Base-by-base conservation (phyloP, 2,888 invertebrate genomes). In the Taenaris catops region DNA sequence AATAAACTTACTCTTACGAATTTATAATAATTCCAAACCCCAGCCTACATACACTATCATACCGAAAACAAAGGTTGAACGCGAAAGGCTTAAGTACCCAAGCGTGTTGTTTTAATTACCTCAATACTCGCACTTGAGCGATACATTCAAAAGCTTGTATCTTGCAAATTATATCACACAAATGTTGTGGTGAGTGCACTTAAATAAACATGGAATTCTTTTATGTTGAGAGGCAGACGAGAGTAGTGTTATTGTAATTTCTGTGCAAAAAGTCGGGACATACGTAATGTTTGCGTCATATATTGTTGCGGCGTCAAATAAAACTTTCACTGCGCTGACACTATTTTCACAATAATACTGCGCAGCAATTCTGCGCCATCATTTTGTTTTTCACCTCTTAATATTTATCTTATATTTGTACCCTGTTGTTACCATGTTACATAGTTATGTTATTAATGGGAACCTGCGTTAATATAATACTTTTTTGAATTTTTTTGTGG, bases 51-150 rank as follows among this genome's bases (percentile, higher is more conserved):
- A 21, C 2, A n/a, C 8, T 18, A 11, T 18, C 2, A 24, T 19
- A 18, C 12, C 3, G 21, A 27, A 12, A 36, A 19, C 25, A 7
- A 8, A 28, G 18, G 9, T 17, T 16, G n/a, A 16, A 19, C 7
- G 6, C 12, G 31, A 31, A 26, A 20, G 16, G 14, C 14, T n/a
- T n/a, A n/a, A n/a, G 23, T 19, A 33, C 33, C 4, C 20, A 28
- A 25, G 12, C 33, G 8, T 33, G 21, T 29, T 33, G 4, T 33
- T 41, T 36, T 36, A 41, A 41, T 41, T 28, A 36, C 12, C 25
- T 32, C n/a, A 14, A 3, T 19, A n/a, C 19, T 3, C 19, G 19
- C 7, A n/a, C 19, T n/a, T 1, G 7, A 3, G 19, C 19, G 7
- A 7, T 7, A 19, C 6, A 19, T 6, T 6, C 19, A 19, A 19